Percentiles rank a stretch among this genome's conserved stretches.
phyloP scores from a whole-genome alignment of 2,113 vertebrate genomes.

The Oncorhynchus nerka region DNA sequence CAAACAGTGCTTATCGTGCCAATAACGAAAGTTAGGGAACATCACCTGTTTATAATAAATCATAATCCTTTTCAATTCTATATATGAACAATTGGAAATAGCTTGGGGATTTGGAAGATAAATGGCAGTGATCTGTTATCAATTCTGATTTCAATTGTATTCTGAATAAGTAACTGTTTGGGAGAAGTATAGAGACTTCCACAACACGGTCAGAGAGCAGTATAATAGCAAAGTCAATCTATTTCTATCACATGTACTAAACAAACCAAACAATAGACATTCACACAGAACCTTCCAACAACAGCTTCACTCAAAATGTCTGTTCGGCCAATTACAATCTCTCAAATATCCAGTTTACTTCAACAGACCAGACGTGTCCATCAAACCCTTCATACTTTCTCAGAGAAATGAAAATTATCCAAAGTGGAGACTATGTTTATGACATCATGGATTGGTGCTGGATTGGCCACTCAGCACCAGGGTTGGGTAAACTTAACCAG shows the following conservation, averaged over 20 bases:
- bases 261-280: neutral
- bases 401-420: neutral
- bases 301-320: too few species aligned
- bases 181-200: too few species aligned
- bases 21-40: neutral
- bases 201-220: neutral
- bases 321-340: too few species aligned
- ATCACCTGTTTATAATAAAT: neutral
- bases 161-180: too few species aligned
- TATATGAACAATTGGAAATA: neutral
- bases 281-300: neutral
- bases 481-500: conserved; percentile 41
- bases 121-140: neutral
- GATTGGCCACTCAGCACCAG: neutral
- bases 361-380: neutral
- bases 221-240: neutral
- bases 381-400: neutral
- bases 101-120: too few species aligned
- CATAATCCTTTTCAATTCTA: neutral
- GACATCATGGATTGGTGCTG: neutral
- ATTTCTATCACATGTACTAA: neutral
- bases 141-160: neutral
- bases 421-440: neutral
- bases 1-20: neutral
- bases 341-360: neutral